phyloP scores from a whole-genome alignment of 2,113 vertebrate species.

The Rhizomys pruinosus region DNA sequence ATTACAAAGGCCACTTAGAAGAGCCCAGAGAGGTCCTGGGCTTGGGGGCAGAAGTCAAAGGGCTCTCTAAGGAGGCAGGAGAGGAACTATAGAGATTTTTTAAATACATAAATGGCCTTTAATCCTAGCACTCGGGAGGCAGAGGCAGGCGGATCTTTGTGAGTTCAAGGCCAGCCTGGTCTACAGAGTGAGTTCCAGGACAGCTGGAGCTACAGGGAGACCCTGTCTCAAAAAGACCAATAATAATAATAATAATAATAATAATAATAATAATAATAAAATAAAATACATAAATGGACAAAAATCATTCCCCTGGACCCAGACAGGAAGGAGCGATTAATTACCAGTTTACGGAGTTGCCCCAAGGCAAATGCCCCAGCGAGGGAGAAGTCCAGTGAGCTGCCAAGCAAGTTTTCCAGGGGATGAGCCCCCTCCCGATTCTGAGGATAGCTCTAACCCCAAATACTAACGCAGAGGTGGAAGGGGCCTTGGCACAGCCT shows the following conservation, averaged over 20 bases:
- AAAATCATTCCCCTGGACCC: not conserved
- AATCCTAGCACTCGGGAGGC: no score
- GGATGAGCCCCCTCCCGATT: accelerated
- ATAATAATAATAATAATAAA: no score
- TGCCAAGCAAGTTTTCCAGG: accelerated
- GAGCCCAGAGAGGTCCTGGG: not conserved
- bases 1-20: not conserved
- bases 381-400: not conserved
- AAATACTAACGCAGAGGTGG: not conserved
- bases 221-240: no score
- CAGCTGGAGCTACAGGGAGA: no score
- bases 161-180: no score
- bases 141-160: no score
- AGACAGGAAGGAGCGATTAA: not conserved
- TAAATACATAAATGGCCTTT: not conserved
- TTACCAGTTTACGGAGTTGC: not conserved
- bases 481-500: not conserved
- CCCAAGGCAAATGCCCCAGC: not conserved
- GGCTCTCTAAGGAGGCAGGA: not conserved
- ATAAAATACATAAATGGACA: not conserved
- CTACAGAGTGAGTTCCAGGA: no score
- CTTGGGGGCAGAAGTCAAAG: not conserved
- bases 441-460: not conserved
- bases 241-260: no score
- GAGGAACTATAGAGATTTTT: not conserved